Conservation (phyloP, 2,888 invertebrate species). For the Oxycera nigricornis region DNA sequence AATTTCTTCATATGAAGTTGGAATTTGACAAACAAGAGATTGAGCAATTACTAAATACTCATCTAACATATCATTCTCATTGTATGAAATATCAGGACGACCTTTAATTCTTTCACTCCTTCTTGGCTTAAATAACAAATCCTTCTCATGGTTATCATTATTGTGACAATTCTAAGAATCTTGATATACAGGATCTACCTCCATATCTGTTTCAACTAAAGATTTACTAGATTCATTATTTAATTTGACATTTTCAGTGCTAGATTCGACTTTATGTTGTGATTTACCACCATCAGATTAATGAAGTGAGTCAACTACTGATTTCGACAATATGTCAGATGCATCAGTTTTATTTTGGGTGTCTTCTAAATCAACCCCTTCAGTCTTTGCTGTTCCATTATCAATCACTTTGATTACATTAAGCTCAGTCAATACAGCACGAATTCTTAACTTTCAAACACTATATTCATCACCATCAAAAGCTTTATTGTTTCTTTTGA, state of each 20-base stretch:
- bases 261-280: neutral
- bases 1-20: slow-evolving; percentile 42
- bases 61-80: slow-evolving; percentile 29
- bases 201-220: neutral
- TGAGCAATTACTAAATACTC: too few relatives aligned
- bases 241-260: neutral
- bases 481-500: neutral
- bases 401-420: slow-evolving; percentile 36
- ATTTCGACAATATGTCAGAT: slow-evolving; percentile 25
- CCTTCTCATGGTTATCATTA: slow-evolving; percentile 8
- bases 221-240: slow-evolving; percentile 6
- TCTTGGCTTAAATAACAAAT: neutral
- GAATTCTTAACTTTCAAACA: slow-evolving; percentile 42
- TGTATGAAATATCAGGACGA: slow-evolving; percentile 1
- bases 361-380: neutral
- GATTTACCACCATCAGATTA: slow-evolving; percentile 16
- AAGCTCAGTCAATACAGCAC: slow-evolving; percentile 32
- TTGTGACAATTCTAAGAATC: neutral
- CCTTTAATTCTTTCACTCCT: slow-evolving; percentile 39
- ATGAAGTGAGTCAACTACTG: slow-evolving; percentile 9
- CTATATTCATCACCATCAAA: slow-evolving; percentile 42
- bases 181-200: neutral
- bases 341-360: slow-evolving; percentile 11
- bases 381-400: neutral
- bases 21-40: slow-evolving; percentile 40